These are phyloP conservation scores for Brevimyrus niger DNA, from an alignment of 2,113 vertebrate genomes.

Conservation along the genomic window DNA sequence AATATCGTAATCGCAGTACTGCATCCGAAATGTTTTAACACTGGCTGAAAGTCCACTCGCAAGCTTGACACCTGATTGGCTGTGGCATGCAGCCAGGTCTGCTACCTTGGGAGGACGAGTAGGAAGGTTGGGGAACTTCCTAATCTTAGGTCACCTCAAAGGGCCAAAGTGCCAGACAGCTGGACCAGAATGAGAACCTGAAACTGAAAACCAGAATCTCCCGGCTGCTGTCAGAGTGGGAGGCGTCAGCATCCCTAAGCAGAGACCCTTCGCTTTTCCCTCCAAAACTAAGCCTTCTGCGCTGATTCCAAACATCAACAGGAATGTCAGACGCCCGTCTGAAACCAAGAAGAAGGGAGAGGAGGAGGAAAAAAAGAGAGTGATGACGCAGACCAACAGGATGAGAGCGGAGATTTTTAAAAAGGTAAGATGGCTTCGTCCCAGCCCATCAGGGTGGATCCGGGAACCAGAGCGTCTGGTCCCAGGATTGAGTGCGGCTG, in stretches of 20 bases:
- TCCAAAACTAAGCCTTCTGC: not conserved
- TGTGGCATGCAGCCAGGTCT: not conserved
- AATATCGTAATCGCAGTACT: not conserved
- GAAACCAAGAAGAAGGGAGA: constrained; percentile 75
- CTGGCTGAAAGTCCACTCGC: not conserved
- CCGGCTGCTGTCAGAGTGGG: not conserved
- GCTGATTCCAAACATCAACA: constrained; percentile 40
- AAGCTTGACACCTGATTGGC: not conserved
- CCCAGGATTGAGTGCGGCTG: not conserved
- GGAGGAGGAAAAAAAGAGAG: constrained; percentile 73
- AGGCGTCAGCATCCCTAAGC: not conserved
- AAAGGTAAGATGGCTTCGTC: constrained; percentile 61
- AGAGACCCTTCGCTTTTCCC: not conserved
- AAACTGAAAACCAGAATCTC: not conserved
- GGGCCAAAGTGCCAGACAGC: no score
- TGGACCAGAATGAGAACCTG: not conserved
- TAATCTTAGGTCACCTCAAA: not conserved
- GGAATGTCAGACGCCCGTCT: constrained; percentile 65
- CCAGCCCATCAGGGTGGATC: not conserved
- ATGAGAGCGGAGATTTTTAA: constrained; percentile 76
- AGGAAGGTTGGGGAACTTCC: not conserved
- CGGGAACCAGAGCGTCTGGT: no score
- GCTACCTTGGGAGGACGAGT: not conserved
- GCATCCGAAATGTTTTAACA: not conserved
- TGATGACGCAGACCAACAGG: constrained; percentile 70